phyloP scores from a whole-genome alignment of 2,888 invertebrate genomes.

The Tigriopus californicus region DNA sequence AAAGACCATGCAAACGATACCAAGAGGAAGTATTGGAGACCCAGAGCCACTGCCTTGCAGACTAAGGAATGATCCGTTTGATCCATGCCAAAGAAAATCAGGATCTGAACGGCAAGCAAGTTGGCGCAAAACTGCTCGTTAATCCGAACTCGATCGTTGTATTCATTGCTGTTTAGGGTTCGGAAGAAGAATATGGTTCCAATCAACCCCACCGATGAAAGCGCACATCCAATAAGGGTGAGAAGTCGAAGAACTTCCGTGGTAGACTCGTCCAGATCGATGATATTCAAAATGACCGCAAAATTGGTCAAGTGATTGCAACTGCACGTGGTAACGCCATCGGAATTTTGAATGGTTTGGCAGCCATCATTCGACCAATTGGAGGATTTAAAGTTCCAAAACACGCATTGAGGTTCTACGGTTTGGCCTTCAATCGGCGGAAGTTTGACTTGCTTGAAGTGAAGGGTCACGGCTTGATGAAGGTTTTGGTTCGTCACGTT shows the following conservation, averaged over 20 bases:
- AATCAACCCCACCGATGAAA: no score
- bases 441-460: no score
- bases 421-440: no score
- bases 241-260: background rate
- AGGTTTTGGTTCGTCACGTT: no score
- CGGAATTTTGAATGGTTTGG: conserved; percentile 24
- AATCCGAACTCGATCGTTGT: conserved; percentile 63
- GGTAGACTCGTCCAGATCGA: conserved; percentile 18
- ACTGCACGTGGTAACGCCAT: conserved; percentile 15
- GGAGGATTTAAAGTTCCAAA: no score
- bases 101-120: conserved; percentile 67
- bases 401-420: no score
- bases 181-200: no score
- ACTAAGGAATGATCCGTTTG: conserved; percentile 63
- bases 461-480: no score
- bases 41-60: conserved; percentile 70
- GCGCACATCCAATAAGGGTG: no score
- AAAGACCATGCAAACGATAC: conserved; percentile 66
- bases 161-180: no score
- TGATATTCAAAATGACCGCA: conserved; percentile 20
- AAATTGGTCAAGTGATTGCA: conserved; percentile 21
- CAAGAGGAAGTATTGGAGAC: conserved; percentile 56
- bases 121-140: conserved; percentile 89
- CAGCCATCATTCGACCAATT: conserved; percentile 75
- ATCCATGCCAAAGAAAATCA: conserved; percentile 75